Conservation (phyloP, 2,888 invertebrate species). For the Lasioglossum lativentre region DNA sequence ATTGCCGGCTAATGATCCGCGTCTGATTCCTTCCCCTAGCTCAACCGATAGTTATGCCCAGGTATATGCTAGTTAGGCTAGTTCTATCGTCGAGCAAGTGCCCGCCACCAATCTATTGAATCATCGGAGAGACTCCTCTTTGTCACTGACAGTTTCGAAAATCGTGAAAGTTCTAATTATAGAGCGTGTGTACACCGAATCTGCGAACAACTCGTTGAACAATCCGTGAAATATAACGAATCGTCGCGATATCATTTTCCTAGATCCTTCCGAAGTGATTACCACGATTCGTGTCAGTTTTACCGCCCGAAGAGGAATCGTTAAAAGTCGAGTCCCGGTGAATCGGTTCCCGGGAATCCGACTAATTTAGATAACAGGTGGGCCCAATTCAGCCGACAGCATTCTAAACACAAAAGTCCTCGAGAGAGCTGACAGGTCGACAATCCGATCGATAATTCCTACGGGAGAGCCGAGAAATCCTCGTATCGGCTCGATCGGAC, state of each 20-base stretch:
- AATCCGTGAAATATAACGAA: too few relatives aligned
- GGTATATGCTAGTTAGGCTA: background rate
- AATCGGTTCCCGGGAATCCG: background rate
- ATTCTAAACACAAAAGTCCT: background rate
- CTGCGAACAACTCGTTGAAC: background rate
- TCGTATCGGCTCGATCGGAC: conserved; percentile 1
- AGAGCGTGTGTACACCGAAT: too few relatives aligned
- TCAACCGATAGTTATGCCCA: background rate
- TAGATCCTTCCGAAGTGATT: background rate
- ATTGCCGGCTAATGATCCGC: conserved; percentile 17
- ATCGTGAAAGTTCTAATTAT: too few relatives aligned
- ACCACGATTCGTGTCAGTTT: background rate
- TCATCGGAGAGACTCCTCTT: background rate
- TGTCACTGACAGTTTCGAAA: background rate
- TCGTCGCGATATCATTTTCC: background rate
- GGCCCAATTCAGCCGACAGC: background rate
- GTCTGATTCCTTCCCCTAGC: background rate
- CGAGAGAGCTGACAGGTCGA: conserved; percentile 5
- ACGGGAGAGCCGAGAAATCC: background rate
- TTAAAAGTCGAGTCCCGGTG: background rate
- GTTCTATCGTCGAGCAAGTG: background rate
- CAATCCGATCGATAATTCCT: conserved; percentile 16
- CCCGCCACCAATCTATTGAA: background rate
- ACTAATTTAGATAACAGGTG: conserved; percentile 15
- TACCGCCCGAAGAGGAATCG: conserved; percentile 1